Base-by-base conservation (phyloP, 1,140 invertebrate genomes). In the Diachasmimorpha longicaudata region DNA sequence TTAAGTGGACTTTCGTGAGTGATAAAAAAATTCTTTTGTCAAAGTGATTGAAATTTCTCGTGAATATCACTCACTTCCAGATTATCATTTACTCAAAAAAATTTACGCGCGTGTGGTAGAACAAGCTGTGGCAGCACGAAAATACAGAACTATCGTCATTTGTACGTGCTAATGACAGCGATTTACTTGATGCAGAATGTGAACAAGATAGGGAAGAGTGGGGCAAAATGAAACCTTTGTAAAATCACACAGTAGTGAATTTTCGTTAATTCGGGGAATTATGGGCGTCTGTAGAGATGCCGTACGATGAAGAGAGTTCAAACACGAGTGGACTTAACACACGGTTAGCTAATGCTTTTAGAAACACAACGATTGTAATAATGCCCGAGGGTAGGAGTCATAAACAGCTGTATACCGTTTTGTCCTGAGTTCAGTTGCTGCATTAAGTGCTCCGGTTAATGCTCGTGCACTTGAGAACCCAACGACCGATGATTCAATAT, bases 161-260 rank as follows among this genome's bases (percentile, higher is more conserved):
- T 70, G 73, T 75, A 75, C 73, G 73, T 75, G 73, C 73, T 75
- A 69, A 75, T 66, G 67, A 69, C 52, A 69, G 42, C 42, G 10
- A 44, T 66, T 44, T 39, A 10, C n/a, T 74, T 16, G 46, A 25
- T 48, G 9, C n/a, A 48, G 21, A 55, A 36, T 67, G 21, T 16
- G 44, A 42, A 19, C 39, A n/a, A n/a, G 48, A 21, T 63, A 31
- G n/a, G n/a, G n/a, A n/a, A n/a, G n/a, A n/a, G n/a, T n/a, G n/a
- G n/a, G n/a, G n/a, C n/a, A n/a, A n/a, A n/a, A n/a, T n/a, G n/a
- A n/a, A n/a, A n/a, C n/a, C n/a, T n/a, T n/a, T n/a, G n/a, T n/a
- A n/a, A n/a, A n/a, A n/a, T n/a, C n/a, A n/a, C 58, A 63, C 5
- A 10, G 23, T 2, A 25, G 4, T 25, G 23, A 19, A 16, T 39